Conservation (phyloP, 1,140 invertebrate genomes). For the Sinella curviseta region DNA sequence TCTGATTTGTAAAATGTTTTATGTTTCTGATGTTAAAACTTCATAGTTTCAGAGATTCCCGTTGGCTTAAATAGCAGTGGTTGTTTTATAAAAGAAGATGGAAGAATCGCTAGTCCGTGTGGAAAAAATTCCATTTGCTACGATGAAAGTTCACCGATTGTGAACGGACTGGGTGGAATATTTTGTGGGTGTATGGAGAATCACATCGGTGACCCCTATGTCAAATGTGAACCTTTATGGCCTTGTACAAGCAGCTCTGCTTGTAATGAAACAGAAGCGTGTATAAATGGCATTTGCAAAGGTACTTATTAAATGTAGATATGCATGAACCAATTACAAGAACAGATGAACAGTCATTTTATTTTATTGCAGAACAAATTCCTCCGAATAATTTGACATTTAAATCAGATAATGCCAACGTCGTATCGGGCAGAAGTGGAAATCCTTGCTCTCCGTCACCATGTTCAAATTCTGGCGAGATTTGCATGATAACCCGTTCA, state of each 20-base stretch:
- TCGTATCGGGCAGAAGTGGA: neutral
- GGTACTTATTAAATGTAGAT: neutral
- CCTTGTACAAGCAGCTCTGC: neutral
- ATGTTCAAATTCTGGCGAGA: neutral
- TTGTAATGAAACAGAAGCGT: neutral
- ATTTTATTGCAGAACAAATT: too few species aligned
- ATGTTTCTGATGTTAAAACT: neutral
- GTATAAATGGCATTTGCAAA: neutral
- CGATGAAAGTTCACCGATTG: neutral
- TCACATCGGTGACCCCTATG: neutral
- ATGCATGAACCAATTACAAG: too few species aligned
- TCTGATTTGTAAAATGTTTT: too few species aligned
- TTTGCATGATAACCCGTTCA: neutral
- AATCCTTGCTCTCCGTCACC: neutral
- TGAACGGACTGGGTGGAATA: neutral
- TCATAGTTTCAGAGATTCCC: neutral
- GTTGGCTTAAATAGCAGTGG: neutral
- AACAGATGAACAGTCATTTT: too few species aligned
- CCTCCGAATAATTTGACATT: too few species aligned
- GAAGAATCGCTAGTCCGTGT: neutral
- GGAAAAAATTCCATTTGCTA: conserved; percentile 3
- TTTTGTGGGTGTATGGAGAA: conserved; percentile 14
- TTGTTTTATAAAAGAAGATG: neutral
- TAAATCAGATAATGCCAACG: too few species aligned
- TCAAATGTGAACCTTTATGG: neutral